These are phyloP conservation scores for Hybos culiciformis DNA, from an alignment of 2,888 invertebrate genomes.

Conservation along the genomic window DNA sequence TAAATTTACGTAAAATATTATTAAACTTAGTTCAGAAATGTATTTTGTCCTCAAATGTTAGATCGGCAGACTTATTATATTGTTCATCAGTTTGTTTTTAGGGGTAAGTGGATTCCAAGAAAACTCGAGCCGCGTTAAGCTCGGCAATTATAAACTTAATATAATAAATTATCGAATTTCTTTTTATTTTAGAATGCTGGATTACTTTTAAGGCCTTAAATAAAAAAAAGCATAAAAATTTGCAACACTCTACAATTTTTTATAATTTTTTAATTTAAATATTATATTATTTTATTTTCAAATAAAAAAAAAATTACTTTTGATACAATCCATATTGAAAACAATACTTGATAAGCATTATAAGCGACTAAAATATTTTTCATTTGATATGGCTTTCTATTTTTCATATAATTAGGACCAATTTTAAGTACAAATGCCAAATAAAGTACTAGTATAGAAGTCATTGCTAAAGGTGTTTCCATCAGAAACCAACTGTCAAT, in stretches of 20 bases:
- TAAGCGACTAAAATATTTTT: conserved; percentile 61
- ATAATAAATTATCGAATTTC: too few species aligned
- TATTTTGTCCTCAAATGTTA: too few species aligned
- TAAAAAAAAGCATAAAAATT: not conserved
- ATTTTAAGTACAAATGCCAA: conserved; percentile 59
- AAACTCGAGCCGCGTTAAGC: too few species aligned
- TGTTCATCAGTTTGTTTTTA: too few species aligned
- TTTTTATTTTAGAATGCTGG: too few species aligned
- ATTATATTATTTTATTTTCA: conserved; percentile 3
- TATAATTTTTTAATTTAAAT: not conserved
- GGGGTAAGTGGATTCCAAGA: too few species aligned
- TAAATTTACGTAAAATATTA: conserved; percentile 16
- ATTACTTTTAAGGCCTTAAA: too few species aligned
- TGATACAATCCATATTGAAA: conserved; percentile 57
- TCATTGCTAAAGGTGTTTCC: conserved; percentile 57
- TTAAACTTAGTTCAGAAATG: not conserved
- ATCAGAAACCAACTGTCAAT: conserved; percentile 67
- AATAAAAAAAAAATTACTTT: conserved; percentile 22
- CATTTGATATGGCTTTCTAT: conserved; percentile 56
- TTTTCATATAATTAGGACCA: conserved; percentile 64
- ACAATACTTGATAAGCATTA: conserved; percentile 77
- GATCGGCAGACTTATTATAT: too few species aligned
- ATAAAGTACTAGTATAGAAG: conserved; percentile 50
- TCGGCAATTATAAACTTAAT: too few species aligned
- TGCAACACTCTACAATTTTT: not conserved